Evolutionary conservation across 2,888 invertebrate genomes (phyloP).

Genomic region (Andricus quercusramuli): DNA sequence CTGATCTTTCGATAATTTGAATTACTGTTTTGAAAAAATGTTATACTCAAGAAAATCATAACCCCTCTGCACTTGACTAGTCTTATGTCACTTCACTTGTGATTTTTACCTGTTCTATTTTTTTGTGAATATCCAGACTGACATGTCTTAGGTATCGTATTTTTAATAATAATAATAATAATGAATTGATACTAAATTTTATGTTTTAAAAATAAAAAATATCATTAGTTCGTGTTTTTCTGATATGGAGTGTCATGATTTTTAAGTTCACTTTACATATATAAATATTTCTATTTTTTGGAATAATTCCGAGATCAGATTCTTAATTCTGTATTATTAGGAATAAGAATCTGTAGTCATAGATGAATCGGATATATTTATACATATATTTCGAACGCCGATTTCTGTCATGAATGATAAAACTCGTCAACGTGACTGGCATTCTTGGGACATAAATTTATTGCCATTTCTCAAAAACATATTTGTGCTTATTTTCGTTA

Average conservation of each 20-base stretch:
- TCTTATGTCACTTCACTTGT: background rate
- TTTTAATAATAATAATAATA: no score
- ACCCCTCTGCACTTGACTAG: background rate
- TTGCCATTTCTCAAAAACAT: background rate
- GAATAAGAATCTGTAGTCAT: background rate
- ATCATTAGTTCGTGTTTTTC: background rate
- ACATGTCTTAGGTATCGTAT: background rate
- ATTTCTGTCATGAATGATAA: conserved; percentile 11
- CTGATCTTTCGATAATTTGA: background rate
- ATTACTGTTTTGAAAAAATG: background rate
- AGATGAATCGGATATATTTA: background rate
- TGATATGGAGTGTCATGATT: background rate
- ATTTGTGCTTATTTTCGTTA: no score
- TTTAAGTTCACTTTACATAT: background rate
- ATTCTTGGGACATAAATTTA: background rate
- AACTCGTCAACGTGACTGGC: background rate
- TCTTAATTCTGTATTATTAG: background rate
- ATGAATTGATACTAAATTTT: background rate
- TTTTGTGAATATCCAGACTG: background rate
- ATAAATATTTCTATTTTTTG: background rate
- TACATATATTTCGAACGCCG: background rate
- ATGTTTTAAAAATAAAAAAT: background rate
- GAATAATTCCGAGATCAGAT: background rate
- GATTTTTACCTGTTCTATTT: background rate
- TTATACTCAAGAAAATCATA: background rate